phyloP scores from a whole-genome alignment of 1,140 invertebrate species.

The Danaus plexippus region DNA sequence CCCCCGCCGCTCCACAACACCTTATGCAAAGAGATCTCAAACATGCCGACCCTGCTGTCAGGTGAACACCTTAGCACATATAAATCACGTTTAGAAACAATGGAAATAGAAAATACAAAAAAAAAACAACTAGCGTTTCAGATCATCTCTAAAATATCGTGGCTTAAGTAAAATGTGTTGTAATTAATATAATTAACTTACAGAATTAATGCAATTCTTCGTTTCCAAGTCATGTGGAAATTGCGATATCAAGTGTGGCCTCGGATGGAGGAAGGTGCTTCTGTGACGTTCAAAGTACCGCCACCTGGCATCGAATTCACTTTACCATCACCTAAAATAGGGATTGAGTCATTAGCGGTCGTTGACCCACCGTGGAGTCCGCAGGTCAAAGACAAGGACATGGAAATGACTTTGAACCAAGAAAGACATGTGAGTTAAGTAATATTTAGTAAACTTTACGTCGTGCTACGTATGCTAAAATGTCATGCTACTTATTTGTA shows the following conservation, averaged over 20 bases:
- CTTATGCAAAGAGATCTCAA: constrained; percentile 91
- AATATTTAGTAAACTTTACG: constrained; percentile 3
- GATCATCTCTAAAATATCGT: background rate
- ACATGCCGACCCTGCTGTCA: constrained; percentile 84
- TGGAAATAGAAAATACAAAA: too few relatives aligned
- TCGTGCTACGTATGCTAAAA: too few relatives aligned
- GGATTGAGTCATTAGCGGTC: constrained; percentile 92
- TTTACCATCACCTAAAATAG: constrained; percentile 97
- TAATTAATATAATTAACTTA: constrained; percentile 11
- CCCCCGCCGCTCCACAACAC: constrained; percentile 88
- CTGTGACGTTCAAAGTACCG: constrained; percentile 95
- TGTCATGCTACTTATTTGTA: constrained; percentile 55
- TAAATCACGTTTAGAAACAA: too few relatives aligned
- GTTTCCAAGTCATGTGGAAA: constrained; percentile 97
- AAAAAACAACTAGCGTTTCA: too few relatives aligned
- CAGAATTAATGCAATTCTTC: constrained; percentile 69
- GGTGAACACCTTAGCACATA: constrained; percentile 60
- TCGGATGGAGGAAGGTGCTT: constrained; percentile 97
- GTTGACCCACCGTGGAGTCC: constrained; percentile 99
- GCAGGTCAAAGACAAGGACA: constrained; percentile 97
- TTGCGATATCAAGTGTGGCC: constrained; percentile 99
- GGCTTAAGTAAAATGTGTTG: constrained; percentile 14
- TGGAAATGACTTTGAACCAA: constrained; percentile 99
- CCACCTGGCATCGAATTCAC: constrained; percentile 99
- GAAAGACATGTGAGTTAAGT: constrained; percentile 89